These are phyloP conservation scores for Podarcis raffonei DNA, from an alignment of 2,113 vertebrate species.

Conservation along the genomic window DNA sequence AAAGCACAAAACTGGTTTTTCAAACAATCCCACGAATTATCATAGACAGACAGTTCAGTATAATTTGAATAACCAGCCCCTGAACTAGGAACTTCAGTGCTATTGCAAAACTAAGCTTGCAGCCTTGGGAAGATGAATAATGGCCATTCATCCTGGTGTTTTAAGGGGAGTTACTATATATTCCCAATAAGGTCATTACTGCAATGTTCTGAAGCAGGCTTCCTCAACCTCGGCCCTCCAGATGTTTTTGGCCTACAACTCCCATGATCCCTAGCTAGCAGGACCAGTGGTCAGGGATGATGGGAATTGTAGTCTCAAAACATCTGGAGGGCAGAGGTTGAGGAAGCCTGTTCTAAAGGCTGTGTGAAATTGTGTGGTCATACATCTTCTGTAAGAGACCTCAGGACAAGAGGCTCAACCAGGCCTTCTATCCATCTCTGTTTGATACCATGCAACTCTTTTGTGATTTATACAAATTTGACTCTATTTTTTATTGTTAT, in stretches of 20 bases:
- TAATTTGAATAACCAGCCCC: background rate
- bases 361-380: background rate
- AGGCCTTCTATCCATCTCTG: background rate
- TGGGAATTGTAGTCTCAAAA: no score
- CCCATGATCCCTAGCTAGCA: no score
- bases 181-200: background rate
- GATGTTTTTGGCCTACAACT: no score
- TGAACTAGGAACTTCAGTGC: background rate
- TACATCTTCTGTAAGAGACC: background rate
- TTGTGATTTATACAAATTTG: background rate
- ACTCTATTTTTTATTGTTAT: background rate
- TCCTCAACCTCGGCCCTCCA: no score
- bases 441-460: background rate
- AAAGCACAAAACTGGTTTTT: conserved; percentile 8
- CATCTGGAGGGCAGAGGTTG: no score
- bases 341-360: background rate
- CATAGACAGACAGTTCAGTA: background rate
- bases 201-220: background rate
- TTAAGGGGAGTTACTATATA: background rate
- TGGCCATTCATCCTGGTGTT: background rate
- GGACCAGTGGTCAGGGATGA: no score
- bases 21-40: background rate
- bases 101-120: background rate
- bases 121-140: background rate
- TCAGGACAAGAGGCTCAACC: background rate